phyloP scores from a whole-genome alignment of 2,888 invertebrate genomes.

The Andrena trimmerana region DNA sequence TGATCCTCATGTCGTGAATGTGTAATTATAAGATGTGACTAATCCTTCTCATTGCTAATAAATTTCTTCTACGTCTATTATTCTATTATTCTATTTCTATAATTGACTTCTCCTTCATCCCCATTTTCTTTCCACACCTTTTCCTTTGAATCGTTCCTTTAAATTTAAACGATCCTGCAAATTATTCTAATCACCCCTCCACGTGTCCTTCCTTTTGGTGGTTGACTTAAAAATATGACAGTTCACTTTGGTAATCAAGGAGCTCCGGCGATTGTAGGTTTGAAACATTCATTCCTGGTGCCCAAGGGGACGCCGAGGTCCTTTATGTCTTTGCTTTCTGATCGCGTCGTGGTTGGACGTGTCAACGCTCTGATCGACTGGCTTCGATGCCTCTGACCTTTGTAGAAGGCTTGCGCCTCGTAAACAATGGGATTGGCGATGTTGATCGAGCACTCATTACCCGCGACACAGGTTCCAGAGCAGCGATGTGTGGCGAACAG shows the following conservation, averaged over 20 bases:
- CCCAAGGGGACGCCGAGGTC: background rate
- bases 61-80: no score
- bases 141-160: no score
- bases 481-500: constrained; percentile 15
- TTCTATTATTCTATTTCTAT: no score
- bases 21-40: no score
- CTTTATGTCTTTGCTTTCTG: background rate
- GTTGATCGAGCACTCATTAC: constrained; percentile 50
- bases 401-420: constrained; percentile 19
- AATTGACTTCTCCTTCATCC: background rate
- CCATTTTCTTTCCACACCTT: background rate
- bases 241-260: no score
- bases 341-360: background rate
- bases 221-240: background rate
- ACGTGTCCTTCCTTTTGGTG: background rate
- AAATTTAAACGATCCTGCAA: background rate
- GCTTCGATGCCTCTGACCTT: constrained; percentile 37
- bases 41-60: no score
- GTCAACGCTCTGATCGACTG: constrained; percentile 27
- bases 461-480: constrained; percentile 33
- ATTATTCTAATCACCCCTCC: background rate
- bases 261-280: no score
- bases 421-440: constrained; percentile 41
- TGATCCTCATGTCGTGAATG: no score
- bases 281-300: background rate